phyloP scores from a whole-genome alignment of 2,888 invertebrate genomes.

The Blastobasis lacticolella region DNA sequence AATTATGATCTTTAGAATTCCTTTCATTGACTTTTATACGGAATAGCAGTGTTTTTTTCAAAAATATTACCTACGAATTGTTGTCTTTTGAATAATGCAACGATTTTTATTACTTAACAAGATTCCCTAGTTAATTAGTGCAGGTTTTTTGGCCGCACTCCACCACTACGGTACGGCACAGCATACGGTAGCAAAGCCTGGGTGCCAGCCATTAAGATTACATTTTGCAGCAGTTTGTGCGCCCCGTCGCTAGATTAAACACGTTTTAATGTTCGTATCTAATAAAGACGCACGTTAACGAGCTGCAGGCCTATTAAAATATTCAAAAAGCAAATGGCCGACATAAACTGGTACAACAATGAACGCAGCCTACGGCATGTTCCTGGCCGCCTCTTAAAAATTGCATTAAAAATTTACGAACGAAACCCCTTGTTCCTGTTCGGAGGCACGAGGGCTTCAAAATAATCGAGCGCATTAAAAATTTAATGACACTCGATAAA shows the following conservation, averaged over 20 bases:
- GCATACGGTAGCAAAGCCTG: not conserved
- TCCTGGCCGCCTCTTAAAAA: slow-evolving; percentile 24
- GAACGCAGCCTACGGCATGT: slow-evolving; percentile 11
- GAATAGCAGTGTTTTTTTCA: no score
- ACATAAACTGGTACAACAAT: slow-evolving; percentile 20
- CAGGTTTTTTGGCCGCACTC: not conserved
- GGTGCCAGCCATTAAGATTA: not conserved
- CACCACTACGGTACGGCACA: not conserved
- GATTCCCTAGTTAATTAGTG: not conserved
- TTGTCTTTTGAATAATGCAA: no score
- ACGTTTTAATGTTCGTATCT: slow-evolving; percentile 14
- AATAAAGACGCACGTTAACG: slow-evolving; percentile 13
- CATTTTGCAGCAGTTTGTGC: not conserved
- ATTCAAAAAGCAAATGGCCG: slow-evolving; percentile 29
- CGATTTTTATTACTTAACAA: no score
- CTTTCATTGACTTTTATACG: no score
- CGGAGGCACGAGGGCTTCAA: slow-evolving; percentile 18
- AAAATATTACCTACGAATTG: no score
- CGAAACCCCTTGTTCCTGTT: slow-evolving; percentile 12
- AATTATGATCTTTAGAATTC: no score
- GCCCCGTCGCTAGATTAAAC: slow-evolving; percentile 12
- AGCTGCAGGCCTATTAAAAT: slow-evolving; percentile 20
- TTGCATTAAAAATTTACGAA: slow-evolving; percentile 27
- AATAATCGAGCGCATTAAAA: slow-evolving; percentile 28
- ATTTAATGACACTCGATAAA: slow-evolving; percentile 24